Percentiles rank a stretch among this genome's conserved stretches.
These are phyloP conservation scores for Tenthredo distinguenda DNA, from an alignment of 2,888 invertebrate species.

Conservation along the genomic window DNA sequence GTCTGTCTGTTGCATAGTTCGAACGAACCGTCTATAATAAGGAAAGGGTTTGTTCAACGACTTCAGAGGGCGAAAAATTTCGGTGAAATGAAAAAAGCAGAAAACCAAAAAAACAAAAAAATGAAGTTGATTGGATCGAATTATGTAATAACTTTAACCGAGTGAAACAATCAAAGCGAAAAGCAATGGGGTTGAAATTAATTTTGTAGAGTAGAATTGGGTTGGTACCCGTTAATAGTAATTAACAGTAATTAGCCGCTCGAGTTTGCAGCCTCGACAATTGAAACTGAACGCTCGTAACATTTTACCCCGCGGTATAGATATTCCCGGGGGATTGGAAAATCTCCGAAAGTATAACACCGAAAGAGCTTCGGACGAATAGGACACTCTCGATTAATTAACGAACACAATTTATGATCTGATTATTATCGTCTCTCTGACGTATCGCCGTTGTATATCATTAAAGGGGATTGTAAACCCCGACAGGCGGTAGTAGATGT, in stretches of 20 bases:
- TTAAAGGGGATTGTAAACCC: not conserved
- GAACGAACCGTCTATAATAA: not conserved
- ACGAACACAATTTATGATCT: conserved; percentile 2
- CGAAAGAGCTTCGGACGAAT: not conserved
- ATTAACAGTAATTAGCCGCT: conserved; percentile 30
- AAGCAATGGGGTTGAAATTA: conserved; percentile 1
- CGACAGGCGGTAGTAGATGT: not conserved
- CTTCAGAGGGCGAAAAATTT: not conserved
- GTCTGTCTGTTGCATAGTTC: not conserved
- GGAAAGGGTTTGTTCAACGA: not conserved
- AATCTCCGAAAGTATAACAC: not conserved
- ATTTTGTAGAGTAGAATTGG: conserved; percentile 26
- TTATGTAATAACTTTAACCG: not conserved
- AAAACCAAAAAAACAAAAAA: no score
- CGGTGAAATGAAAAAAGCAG: not conserved
- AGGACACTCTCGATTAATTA: not conserved
- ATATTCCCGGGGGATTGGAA: not conserved
- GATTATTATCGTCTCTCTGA: not conserved
- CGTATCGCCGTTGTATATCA: not conserved
- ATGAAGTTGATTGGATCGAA: not conserved
- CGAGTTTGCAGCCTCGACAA: conserved; percentile 30
- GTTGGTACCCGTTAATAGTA: conserved; percentile 25
- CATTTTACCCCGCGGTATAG: not conserved
- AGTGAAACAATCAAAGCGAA: conserved; percentile 2
- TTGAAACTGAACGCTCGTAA: conserved; percentile 39